Conservation (phyloP, 2,113 vertebrate species). For the Turnix velox region DNA sequence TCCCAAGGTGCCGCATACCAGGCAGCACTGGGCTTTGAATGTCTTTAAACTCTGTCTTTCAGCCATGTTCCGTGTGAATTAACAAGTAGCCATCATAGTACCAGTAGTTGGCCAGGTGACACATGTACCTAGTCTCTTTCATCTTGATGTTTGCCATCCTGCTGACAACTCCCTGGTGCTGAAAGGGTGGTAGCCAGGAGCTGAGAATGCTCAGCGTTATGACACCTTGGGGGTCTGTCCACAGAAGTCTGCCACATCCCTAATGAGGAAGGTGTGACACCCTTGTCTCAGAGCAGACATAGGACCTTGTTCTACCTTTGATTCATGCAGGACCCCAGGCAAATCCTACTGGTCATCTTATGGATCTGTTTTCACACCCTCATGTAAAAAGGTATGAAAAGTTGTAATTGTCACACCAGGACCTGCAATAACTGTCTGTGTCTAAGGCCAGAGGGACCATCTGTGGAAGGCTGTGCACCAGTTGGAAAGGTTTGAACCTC, state of each 20-base stretch:
- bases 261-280: background rate
- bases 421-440: background rate
- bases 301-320: background rate
- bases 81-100: background rate
- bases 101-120: background rate
- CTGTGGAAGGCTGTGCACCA: background rate
- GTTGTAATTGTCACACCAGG: background rate
- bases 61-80: rapidly evolving
- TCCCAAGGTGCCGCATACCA: background rate
- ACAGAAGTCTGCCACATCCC: background rate
- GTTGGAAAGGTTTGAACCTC: background rate
- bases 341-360: background rate
- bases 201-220: background rate
- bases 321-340: background rate
- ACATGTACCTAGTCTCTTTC: background rate
- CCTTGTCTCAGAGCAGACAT: background rate
- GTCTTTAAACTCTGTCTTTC: background rate
- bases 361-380: background rate
- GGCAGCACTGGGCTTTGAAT: background rate
- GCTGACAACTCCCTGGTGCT: background rate
- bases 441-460: background rate
- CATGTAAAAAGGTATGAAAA: background rate
- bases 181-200: background rate
- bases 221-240: background rate
- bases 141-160: background rate